phyloP scores from a whole-genome alignment of 2,888 invertebrate genomes.

The Acleris sparsana region DNA sequence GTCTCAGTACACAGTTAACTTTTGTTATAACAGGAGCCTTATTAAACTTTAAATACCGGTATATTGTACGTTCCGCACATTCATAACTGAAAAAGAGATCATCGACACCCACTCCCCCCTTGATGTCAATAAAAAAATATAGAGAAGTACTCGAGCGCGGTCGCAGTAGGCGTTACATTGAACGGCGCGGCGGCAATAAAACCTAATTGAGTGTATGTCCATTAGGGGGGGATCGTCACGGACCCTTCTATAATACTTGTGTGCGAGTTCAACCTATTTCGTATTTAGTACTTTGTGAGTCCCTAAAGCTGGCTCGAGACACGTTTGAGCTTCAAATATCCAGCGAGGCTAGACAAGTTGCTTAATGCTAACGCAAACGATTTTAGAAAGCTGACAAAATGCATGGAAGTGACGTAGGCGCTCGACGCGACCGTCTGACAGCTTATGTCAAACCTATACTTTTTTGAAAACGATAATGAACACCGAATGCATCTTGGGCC shows the following conservation, averaged over 20 bases:
- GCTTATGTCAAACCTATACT: no score
- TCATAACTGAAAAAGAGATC: constrained; percentile 35
- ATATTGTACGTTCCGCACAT: constrained; percentile 16
- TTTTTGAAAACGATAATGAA: no score
- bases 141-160: constrained; percentile 55
- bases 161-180: constrained; percentile 77
- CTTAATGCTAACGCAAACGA: no score
- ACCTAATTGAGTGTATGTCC: constrained; percentile 79
- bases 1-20: no score
- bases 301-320: constrained; percentile 3
- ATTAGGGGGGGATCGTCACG: constrained; percentile 64
- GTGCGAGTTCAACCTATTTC: constrained; percentile 34
- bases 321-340: constrained; percentile 3
- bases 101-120: constrained; percentile 41
- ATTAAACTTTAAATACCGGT: no score
- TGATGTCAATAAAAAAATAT: constrained; percentile 74
- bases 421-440: no score
- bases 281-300: constrained; percentile 20
- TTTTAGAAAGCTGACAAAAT: no score
- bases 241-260: constrained; percentile 34
- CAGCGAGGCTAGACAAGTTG: neutral
- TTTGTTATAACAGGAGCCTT: no score
- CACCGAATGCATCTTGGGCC: no score
- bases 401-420: no score
- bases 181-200: constrained; percentile 74